Conservation (phyloP, 2,113 vertebrate genomes). For the Motacilla alba region DNA sequence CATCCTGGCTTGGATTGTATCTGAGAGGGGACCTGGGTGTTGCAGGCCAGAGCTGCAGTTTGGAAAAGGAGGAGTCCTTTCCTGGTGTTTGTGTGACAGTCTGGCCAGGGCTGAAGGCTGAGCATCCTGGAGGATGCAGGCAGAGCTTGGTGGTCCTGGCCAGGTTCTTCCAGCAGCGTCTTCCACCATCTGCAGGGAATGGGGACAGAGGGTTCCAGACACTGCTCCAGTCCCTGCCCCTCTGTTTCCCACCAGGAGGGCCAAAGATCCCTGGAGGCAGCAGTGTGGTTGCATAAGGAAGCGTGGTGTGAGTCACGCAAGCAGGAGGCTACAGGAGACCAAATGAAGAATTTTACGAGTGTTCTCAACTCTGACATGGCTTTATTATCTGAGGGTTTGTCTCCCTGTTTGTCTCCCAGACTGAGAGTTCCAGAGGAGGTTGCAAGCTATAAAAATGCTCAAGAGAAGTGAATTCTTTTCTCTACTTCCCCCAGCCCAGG, state of each 20-base stretch:
- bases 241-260: neutral
- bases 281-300: neutral
- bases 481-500: neutral
- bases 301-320: neutral
- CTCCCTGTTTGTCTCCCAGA: neutral
- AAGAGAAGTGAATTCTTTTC: neutral
- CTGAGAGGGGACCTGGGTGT: neutral
- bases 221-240: fast-evolving
- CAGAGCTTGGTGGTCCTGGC: neutral
- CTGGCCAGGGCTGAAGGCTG: neutral
- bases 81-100: neutral
- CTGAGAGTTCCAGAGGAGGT: neutral
- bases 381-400: neutral
- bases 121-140: neutral
- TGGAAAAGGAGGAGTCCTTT: neutral
- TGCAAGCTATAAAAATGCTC: neutral
- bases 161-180: neutral
- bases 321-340: neutral
- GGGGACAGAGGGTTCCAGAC: neutral
- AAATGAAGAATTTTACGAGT: neutral
- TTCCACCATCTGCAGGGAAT: neutral
- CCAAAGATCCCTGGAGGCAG: neutral
- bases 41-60: neutral
- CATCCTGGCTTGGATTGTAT: neutral
- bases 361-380: neutral